phyloP scores from a whole-genome alignment of 2,113 vertebrate genomes.

The Jacana jacana region DNA sequence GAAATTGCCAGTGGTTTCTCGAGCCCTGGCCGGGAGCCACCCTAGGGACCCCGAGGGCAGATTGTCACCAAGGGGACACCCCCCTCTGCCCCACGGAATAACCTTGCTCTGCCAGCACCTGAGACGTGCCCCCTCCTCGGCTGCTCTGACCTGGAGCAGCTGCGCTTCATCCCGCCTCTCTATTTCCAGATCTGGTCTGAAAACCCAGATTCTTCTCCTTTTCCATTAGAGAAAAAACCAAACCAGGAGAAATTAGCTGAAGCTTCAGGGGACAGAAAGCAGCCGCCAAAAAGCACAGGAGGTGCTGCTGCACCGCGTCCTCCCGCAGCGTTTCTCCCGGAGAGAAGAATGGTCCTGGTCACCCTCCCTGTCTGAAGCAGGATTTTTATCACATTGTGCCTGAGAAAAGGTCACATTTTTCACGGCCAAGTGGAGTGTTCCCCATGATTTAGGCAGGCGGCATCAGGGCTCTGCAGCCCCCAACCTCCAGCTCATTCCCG shows the following conservation, averaged over 20 bases:
- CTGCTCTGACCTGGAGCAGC: neutral
- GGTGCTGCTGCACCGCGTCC: neutral
- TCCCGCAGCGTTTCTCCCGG: neutral
- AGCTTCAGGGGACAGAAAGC: neutral
- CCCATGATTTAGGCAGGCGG: neutral
- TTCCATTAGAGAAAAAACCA: neutral
- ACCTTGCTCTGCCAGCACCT: neutral
- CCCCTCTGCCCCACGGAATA: neutral
- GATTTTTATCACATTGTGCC: accelerated
- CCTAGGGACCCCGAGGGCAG: neutral
- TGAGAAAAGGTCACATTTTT: neutral
- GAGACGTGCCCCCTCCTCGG: neutral
- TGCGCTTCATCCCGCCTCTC: neutral
- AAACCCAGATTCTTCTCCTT: conserved; percentile 35
- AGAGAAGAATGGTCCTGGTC: neutral
- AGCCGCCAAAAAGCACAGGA: neutral
- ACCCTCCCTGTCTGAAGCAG: neutral
- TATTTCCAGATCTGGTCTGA: neutral
- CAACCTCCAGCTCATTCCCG: neutral
- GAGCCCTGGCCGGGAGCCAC: neutral
- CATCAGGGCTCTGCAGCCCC: neutral
- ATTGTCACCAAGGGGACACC: accelerated
- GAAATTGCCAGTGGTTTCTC: neutral
- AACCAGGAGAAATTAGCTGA: neutral
- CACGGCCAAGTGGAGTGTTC: accelerated